phyloP scores from a whole-genome alignment of 2,113 vertebrate genomes.

The Struthio camelus region DNA sequence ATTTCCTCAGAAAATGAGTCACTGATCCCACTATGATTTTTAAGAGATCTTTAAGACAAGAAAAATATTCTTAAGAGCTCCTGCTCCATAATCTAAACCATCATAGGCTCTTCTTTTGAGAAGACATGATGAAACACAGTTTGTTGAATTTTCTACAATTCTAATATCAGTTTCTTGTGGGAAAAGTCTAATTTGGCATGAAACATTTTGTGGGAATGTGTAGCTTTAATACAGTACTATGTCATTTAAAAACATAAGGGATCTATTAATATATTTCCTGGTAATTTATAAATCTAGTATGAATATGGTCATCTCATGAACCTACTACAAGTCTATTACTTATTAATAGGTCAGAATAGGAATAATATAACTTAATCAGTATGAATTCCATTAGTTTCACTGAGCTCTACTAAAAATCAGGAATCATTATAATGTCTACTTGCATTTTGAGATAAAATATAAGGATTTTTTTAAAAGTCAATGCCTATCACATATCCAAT shows the following conservation, averaged over 20 bases:
- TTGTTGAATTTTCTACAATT: neutral
- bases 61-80: neutral
- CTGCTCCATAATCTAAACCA: neutral
- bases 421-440: neutral
- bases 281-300: neutral
- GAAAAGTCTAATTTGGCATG: neutral
- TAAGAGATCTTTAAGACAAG: neutral
- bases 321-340: neutral
- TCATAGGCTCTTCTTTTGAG: neutral
- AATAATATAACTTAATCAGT: neutral
- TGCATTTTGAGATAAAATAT: conserved; percentile 15
- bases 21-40: neutral
- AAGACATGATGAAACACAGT: neutral
- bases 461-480: neutral
- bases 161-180: neutral
- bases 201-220: neutral
- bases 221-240: neutral
- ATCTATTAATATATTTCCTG: neutral
- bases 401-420: neutral
- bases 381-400: neutral
- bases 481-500: neutral
- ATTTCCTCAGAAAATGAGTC: neutral
- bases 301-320: neutral
- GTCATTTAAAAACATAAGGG: neutral
- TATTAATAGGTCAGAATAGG: neutral